Evolutionary conservation across 2,113 vertebrate genomes (phyloP).

Genomic region (Delphinus delphis): DNA sequence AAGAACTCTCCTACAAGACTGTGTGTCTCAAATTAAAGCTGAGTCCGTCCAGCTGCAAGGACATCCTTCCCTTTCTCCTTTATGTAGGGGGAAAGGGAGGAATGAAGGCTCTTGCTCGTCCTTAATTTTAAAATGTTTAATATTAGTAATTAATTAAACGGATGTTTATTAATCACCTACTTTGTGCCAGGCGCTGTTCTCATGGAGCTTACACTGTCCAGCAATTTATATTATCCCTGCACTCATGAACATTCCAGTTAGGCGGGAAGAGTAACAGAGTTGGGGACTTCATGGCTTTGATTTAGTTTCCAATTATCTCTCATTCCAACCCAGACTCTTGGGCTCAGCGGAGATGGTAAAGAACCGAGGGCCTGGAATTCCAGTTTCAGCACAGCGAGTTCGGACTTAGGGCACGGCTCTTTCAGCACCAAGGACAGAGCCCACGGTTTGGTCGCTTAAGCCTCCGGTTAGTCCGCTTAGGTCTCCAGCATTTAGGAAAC

Average conservation of each 20-base stretch:
- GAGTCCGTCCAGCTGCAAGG: not conserved
- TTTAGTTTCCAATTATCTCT: conserved; percentile 6
- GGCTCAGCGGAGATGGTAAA: not conserved
- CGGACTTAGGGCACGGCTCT: not conserved
- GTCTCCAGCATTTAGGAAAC: accelerated
- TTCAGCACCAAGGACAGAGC: conserved; percentile 74
- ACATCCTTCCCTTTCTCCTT: not conserved
- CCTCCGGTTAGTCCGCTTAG: accelerated
- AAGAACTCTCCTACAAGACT: not conserved
- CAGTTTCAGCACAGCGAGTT: not conserved
- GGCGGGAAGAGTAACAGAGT: not conserved
- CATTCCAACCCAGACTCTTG: not conserved
- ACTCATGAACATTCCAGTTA: not conserved
- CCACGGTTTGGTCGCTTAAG: accelerated
- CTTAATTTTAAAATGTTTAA: conserved; percentile 21
- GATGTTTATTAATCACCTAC: not conserved
- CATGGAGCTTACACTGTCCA: not conserved
- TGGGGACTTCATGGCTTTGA: not conserved
- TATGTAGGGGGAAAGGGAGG: not conserved
- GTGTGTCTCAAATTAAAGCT: not conserved
- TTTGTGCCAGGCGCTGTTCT: not conserved
- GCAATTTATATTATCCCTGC: not conserved
- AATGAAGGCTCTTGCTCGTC: not conserved
- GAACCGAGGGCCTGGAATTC: not conserved
- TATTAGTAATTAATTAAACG: not conserved